phyloP scores from a whole-genome alignment of 1,140 invertebrate genomes.

The Atta cephalotes region DNA sequence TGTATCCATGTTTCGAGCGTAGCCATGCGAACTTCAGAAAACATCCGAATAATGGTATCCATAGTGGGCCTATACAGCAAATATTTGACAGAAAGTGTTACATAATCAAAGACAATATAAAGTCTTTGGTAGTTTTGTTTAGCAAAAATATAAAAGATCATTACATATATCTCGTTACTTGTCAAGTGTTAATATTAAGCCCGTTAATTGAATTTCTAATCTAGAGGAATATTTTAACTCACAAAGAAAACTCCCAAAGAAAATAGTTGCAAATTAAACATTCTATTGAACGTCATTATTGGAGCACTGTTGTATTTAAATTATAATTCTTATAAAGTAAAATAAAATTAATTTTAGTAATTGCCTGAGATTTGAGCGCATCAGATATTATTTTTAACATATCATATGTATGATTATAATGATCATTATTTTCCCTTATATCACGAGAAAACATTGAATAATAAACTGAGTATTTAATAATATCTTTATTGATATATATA shows the following conservation, averaged over 20 bases:
- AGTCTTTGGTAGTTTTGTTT: background rate
- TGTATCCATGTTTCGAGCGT: conserved; percentile 77
- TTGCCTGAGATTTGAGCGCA: background rate
- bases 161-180: background rate
- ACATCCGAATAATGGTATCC: conserved; percentile 85
- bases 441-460: background rate
- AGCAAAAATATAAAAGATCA: background rate
- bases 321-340: background rate
- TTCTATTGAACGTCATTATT: background rate
- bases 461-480: background rate
- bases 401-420: background rate
- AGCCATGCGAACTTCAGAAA: conserved; percentile 77
- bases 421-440: background rate
- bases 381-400: background rate
- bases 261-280: too few species aligned
- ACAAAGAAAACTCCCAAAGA: too few species aligned
- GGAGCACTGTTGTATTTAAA: background rate
- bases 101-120: background rate
- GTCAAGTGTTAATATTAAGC: background rate
- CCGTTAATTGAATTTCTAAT: too few species aligned
- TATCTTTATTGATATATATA: too few species aligned
- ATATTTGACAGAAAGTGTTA: background rate
- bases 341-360: background rate
- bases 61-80: conserved; percentile 81
- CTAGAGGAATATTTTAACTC: too few species aligned